Evolutionary conservation across 2,888 invertebrate species (phyloP), one percentile per base, ranked within the genome.

Genomic region (Crossocerus cetratus): DNA sequence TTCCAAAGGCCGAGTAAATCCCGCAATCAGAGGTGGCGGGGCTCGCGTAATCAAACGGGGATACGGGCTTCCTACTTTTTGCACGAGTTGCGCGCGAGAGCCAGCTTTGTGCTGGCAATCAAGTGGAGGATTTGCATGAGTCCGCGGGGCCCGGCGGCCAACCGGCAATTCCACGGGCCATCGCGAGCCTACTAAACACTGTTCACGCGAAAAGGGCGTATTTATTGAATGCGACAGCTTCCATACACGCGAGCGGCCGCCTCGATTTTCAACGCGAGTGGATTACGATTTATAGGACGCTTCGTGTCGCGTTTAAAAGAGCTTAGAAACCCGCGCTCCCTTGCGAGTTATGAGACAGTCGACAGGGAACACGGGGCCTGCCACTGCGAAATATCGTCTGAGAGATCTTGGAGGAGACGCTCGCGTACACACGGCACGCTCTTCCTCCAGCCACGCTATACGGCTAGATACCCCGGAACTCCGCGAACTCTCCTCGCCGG

Each of bases 391-490:
- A 61, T 72, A 72, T 72, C 72, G 74, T 74, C 72, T 53, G 72
- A 63, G 63, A 56, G 66, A 74, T 74, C 74, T 74, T 58, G 3
- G 16, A 11, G 16, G 13, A 16, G 49, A 49, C 49, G 49, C 49
- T 49, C 16, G 49, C 43, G 43, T 59, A 16, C 44, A 32, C 32
- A 18, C n/a, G 65, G 49, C 69, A 23, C 54, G 44, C 11, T 61
- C 63, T 64, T 65, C 61, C 74, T 22, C n/a, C 58, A 16, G 65
- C 69, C 65, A 65, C 43, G 59, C 74, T 69, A 65, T 74, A 74
- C n/a, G 65, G 69, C 69, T 65, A 74, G 32, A 5, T 69, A 74
- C 74, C 65, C 74, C 74, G 74, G 74, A 74, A 74, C 74, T 65
- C 68, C 65, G 68, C 74, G 74, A 74, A 74, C 74, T 74, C 64